Evolutionary conservation across 2,113 vertebrate species (phyloP).

Genomic region (Crotalus horridus): DNA sequence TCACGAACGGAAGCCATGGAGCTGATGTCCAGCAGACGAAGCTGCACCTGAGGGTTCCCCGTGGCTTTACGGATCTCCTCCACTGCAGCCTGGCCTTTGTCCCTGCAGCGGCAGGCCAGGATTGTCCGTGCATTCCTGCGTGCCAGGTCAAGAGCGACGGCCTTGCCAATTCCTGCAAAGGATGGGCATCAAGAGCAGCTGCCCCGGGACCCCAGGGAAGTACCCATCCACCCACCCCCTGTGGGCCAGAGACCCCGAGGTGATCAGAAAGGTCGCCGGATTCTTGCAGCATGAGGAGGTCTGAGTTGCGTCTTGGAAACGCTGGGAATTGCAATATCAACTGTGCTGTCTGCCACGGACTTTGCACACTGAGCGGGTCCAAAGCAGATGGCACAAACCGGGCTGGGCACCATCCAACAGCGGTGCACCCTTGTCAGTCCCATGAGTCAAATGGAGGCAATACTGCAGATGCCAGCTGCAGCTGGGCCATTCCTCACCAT

Average conservation of each 20-base stretch:
- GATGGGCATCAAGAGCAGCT: not conserved
- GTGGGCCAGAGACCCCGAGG: not conserved
- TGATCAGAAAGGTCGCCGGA: not conserved
- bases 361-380: not conserved
- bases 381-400: not conserved
- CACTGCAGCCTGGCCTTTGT: constrained; percentile 62
- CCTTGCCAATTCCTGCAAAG: constrained; percentile 79
- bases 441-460: not conserved
- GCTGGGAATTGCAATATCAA: not conserved
- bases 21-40: constrained; percentile 75
- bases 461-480: not conserved
- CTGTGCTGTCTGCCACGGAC: not conserved
- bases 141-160: constrained; percentile 79
- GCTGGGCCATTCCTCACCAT: not conserved
- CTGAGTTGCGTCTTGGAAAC: not conserved
- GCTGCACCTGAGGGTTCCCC: constrained; percentile 68
- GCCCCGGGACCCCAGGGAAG: not conserved
- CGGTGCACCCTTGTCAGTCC: not conserved
- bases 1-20: constrained; percentile 76
- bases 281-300: not conserved
- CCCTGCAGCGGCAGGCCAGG: constrained; percentile 75
- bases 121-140: constrained; percentile 79
- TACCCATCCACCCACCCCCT: not conserved
- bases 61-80: constrained; percentile 71
- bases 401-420: not conserved